A percentile compares a stretch with the other conserved stretches of the same genome.
phyloP scores from a whole-genome alignment of 2,888 invertebrate genomes.

The Meloe dianella region DNA sequence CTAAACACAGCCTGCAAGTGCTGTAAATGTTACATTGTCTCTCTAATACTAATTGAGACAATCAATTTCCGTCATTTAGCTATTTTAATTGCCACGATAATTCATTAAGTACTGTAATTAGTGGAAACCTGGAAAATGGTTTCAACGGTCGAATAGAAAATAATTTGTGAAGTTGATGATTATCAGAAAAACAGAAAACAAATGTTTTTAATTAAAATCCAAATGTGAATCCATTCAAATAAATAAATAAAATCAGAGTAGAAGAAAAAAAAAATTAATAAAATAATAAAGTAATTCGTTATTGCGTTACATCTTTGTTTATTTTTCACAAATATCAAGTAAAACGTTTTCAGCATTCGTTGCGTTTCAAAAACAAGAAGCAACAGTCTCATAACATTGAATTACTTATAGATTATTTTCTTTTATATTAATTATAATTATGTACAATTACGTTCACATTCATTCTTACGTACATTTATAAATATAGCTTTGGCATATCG shows the following conservation, averaged over 20 bases:
- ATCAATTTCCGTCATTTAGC: conserved; percentile 55
- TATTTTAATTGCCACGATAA: conserved; percentile 50
- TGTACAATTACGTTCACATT: conserved; percentile 44
- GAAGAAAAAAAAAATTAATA: conserved; percentile 26
- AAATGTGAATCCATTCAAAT: conserved; percentile 28
- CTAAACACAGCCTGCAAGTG: not conserved
- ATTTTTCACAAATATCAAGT: conserved; percentile 55
- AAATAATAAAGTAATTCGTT: conserved; percentile 47
- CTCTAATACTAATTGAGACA: conserved; percentile 52
- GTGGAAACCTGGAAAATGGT: not conserved
- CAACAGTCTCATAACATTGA: conserved; percentile 60
- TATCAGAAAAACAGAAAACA: not conserved
- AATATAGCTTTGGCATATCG: conserved; percentile 39
- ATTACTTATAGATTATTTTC: conserved; percentile 49
- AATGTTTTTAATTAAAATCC: conserved; percentile 34
- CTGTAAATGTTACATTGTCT: conserved; percentile 50
- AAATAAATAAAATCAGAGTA: conserved; percentile 16
- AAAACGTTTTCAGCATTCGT: conserved; percentile 40
- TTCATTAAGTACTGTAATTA: conserved; percentile 47
- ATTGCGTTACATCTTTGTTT: conserved; percentile 52
- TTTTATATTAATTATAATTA: conserved; percentile 38
- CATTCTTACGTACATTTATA: conserved; percentile 44
- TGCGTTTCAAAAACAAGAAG: conserved; percentile 52
- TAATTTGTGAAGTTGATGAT: not conserved
- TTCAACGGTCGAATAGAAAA: not conserved